These are phyloP conservation scores for Mesochorus sp. DNA, from an alignment of 2,888 invertebrate species.

Conservation along the genomic window DNA sequence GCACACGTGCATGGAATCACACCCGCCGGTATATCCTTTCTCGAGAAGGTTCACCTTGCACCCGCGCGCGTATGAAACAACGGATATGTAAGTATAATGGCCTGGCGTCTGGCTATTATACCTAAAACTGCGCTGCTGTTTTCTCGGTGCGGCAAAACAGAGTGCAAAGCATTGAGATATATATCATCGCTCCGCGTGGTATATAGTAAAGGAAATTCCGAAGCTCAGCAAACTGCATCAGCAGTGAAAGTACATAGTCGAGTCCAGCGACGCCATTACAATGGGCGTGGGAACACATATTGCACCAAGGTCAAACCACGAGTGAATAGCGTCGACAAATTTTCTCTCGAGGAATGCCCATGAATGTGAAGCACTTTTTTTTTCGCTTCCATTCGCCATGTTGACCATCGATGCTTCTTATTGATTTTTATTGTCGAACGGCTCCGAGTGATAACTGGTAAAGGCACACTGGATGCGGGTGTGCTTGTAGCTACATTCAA, in stretches of 20 bases:
- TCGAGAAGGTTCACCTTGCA: neutral
- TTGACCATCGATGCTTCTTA: neutral
- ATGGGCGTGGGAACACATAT: conserved; percentile 33
- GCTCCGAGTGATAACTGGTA: conserved; percentile 33
- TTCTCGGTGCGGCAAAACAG: neutral
- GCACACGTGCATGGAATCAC: neutral
- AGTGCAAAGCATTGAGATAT: neutral
- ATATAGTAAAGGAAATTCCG: neutral
- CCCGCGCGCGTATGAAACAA: neutral
- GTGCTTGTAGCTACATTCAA: conserved; percentile 26
- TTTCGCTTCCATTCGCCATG: too few relatives aligned
- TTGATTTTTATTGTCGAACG: conserved; percentile 16
- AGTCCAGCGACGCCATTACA: conserved; percentile 3
- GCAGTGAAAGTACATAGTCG: neutral
- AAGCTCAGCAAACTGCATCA: neutral
- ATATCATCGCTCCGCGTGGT: neutral
- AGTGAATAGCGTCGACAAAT: neutral
- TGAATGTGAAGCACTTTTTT: too few relatives aligned
- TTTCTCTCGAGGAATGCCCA: neutral
- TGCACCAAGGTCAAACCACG: neutral
- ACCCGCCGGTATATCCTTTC: neutral
- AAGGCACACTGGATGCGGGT: conserved; percentile 33
- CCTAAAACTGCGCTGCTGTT: neutral
- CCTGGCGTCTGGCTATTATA: neutral
- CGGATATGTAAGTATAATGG: neutral